Evolutionary conservation across 2,797 vertebrate genomes (phyloP), one percentile per base, ranked within the genome.

Genomic region (Pterois miles): DNA sequence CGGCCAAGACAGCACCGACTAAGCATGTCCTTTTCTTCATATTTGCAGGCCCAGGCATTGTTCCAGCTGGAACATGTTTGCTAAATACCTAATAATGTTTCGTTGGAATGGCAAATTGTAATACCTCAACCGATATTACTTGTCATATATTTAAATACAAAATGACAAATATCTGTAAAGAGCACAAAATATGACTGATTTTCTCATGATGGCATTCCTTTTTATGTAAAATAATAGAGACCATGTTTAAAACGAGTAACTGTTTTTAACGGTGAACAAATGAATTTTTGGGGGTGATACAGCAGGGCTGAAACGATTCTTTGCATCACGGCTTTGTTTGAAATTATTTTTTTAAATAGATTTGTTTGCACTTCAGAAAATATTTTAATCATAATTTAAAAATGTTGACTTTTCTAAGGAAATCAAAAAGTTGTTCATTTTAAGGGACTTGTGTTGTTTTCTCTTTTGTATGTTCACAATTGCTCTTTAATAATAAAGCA

Each of bases 1-100:
- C 69, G 29, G 40, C 54, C 70, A 76, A 40, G 27, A 65, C 27
- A 58, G 18, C 46, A 58, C 53, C 58, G 54, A 46, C 63, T n/a
- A 72, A 63, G 14, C 43, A 13, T 56, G 7, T 16, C 31, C 1
- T 66, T 36, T 54, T 58, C 14, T 29, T 36, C 1, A 16, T 29
- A 1, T 56, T 22, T 14, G 2, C 34, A 34, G 29, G 14, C 52
- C 23, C 34, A 33, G 22, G 13, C 20, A 56, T 64, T 60, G 11
- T 38, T 54, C 14, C 16, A 23, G 9, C 29, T 34, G 5, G 14
- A 38, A 5, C 33, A 20, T 65, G 36, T 46, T 57, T 34, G 5
- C 23, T 33, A 12, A 64, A 34, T 9, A 6, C n/a, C 36, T 6
- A 46, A 31, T 16, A 43, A 11, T 67, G 8, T 56, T 29, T 54